phyloP scores from a whole-genome alignment of 2,888 invertebrate genomes.

The Orchesellides sinensis region DNA sequence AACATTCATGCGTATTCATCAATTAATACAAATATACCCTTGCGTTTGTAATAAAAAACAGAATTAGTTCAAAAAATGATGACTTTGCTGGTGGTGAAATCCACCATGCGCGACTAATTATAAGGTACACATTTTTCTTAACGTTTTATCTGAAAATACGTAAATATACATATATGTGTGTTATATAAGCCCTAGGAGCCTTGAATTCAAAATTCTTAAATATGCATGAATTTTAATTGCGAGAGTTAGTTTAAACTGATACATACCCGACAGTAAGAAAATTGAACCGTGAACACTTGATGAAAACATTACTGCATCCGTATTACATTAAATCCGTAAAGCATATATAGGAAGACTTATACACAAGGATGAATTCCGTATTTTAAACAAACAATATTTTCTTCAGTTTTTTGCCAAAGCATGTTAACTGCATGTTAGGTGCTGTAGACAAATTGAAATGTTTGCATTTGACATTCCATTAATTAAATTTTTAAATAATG shows the following conservation, averaged over 20 bases:
- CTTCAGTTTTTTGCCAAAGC: neutral
- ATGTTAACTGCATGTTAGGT: neutral
- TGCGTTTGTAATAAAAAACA: constrained; percentile 9
- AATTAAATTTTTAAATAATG: neutral
- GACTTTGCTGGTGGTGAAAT: neutral
- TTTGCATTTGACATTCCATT: neutral
- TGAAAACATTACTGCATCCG: neutral
- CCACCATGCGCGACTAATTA: neutral
- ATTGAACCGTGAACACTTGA: constrained; percentile 12
- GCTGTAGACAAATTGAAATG: neutral
- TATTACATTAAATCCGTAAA: neutral
- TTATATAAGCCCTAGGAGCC: too few species aligned
- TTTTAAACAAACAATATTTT: neutral
- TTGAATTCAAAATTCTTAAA: too few species aligned
- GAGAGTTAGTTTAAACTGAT: neutral
- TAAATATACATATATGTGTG: neutral
- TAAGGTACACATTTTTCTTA: neutral
- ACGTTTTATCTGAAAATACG: constrained; percentile 2
- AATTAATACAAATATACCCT: too few species aligned
- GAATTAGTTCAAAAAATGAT: neutral
- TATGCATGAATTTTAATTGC: neutral
- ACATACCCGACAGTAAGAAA: neutral
- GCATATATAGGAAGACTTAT: constrained; percentile 7
- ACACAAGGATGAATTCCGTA: neutral
- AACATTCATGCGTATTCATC: neutral